Evolutionary conservation across 2,888 invertebrate genomes (phyloP).

Genomic region (Tineola bisselliella): DNA sequence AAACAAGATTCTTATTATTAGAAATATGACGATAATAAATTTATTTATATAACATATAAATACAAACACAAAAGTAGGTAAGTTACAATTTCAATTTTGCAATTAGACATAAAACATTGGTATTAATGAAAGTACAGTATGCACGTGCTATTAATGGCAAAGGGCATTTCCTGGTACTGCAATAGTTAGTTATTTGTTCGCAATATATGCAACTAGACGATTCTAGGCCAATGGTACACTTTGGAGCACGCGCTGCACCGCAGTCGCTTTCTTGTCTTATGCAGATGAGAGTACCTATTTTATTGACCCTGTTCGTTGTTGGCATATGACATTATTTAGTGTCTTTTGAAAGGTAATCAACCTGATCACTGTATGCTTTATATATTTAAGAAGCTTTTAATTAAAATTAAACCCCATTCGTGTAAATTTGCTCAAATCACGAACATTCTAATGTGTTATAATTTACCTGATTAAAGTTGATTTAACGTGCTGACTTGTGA

Average conservation of each 20-base stretch:
- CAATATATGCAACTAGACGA: conserved; percentile 3
- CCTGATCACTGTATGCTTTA: not conserved
- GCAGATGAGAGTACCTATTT: conserved; percentile 28
- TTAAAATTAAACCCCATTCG: not conserved
- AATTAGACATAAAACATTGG: not conserved
- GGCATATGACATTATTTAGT: conserved; percentile 1
- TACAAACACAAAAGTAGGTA: too few species aligned
- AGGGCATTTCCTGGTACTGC: not conserved
- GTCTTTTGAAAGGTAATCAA: not conserved
- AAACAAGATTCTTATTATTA: too few species aligned
- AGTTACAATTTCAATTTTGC: too few species aligned
- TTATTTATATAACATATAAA: too few species aligned
- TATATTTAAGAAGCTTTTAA: not conserved
- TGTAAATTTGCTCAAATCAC: not conserved
- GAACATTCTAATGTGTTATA: not conserved
- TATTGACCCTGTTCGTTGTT: conserved; percentile 7
- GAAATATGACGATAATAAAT: too few species aligned
- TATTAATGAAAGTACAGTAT: not conserved
- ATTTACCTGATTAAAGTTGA: too few species aligned
- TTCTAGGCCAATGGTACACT: conserved; percentile 48
- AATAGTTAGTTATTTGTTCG: conserved; percentile 9
- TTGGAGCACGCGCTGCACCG: conserved; percentile 31
- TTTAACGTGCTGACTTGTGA: not conserved
- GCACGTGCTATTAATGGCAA: not conserved
- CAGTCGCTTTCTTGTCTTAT: conserved; percentile 40